Base-by-base conservation (phyloP, 2,888 invertebrate species). In the Stenurella melanura region DNA sequence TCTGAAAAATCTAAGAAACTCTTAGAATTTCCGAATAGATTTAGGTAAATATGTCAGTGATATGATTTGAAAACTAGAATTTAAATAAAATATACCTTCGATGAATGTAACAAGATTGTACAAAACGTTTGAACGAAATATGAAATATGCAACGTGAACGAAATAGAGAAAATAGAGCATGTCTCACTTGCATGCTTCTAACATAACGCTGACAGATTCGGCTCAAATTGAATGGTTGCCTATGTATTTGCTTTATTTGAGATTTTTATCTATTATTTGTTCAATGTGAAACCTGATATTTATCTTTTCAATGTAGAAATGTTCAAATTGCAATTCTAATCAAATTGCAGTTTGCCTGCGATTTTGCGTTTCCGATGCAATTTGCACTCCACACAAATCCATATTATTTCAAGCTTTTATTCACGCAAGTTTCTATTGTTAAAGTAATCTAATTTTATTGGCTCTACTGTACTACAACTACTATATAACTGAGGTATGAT, bases 71-170 rank as follows among this genome's bases (percentile, higher is more conserved):
- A 78, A 78, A 74, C 76, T 68, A 63, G 77, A 79, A 80, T 78
- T 81, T 80, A 74, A 80, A 81, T 80, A 78, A 81, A 78, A 78
- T 80, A 78, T 78, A 75, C 80, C 60, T 60, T 76, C 80, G 80
- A 75, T 77, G 56, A 56, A 74, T 58, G 77, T 79, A 81, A 78
- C 75, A 70, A 79, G 76, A 81, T 80, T 80, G 72, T 54, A 70
- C 72, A 67, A 75, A 78, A 75, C 80, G 79, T 74, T 78, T 74
- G 64, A 80, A 76, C 76, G 75, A 64, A 76, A 80, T 81, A 80
- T 80, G 79, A 79, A 81, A 81, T 81, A 80, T 81, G 77, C 80
- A 79, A 30, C 75, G 66, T 15, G 63, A 38, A 60, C 61, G 58
- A 69, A 75, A 75, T 75, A 57, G 63, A 56, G 69, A 67, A 76